A percentile compares a stretch with the other conserved stretches of the same genome.
These are phyloP conservation scores for Meleagris gallopavo DNA, from an alignment of 2,113 vertebrate genomes.

Conservation along the genomic window DNA sequence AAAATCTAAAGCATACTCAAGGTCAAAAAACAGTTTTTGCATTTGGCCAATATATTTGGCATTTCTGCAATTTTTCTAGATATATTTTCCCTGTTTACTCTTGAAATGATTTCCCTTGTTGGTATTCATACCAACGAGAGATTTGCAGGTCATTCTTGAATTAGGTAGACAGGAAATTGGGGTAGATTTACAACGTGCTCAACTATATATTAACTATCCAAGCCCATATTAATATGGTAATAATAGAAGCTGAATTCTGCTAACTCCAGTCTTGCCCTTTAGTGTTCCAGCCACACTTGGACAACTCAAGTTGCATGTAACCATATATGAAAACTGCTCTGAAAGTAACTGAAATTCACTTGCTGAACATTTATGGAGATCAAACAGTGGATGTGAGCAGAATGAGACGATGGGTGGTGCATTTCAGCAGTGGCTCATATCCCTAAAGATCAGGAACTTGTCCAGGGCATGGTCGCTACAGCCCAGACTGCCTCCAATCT, in stretches of 20 bases:
- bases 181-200: background rate
- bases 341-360: too few species aligned
- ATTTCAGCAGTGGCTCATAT: too few species aligned
- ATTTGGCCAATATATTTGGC: background rate
- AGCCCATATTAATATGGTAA: background rate
- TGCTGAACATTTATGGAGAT: too few species aligned
- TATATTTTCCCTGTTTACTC: background rate
- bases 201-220: background rate
- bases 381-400: too few species aligned
- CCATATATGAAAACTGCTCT: background rate
- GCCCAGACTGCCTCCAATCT: too few species aligned
- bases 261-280: background rate
- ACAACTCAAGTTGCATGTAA: background rate
- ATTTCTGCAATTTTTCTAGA: background rate
- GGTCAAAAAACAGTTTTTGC: background rate
- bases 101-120: background rate
- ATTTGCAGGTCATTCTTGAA: slow-evolving; percentile 6
- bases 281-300: background rate
- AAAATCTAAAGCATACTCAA: background rate
- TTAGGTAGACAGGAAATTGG: background rate
- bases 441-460: too few species aligned
- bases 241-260: background rate
- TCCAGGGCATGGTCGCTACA: too few species aligned
- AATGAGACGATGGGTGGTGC: too few species aligned
- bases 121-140: background rate